Evolutionary conservation across 2,113 vertebrate species (phyloP), one percentile per base, ranked within the genome.

Genomic region (Gallinago paraguaiae): DNA sequence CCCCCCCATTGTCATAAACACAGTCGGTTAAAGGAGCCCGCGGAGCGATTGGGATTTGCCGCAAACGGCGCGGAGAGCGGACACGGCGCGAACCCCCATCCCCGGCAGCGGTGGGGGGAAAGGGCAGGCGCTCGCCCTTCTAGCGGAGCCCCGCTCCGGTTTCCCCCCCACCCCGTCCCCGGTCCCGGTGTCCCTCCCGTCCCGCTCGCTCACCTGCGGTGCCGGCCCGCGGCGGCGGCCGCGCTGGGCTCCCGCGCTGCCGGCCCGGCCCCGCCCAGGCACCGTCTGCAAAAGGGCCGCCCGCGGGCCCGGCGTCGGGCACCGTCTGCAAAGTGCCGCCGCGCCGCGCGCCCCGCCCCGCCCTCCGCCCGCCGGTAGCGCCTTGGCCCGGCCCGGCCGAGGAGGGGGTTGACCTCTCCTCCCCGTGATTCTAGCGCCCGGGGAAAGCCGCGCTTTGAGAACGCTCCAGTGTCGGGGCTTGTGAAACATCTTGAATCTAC

Each of bases 1-100:
- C 3, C 4, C 35, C 46, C 46, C 27, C 1, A 0, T 31, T 33
- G 2, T 16, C 53, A 0, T 0, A 2, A 2, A 17, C 19, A 33
- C 78, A 2, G 60, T 1, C 13, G 0, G 39, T 7, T 5, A 2
- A 8, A 18, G 69, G 31, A 64, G 18, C 57, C 45, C 22, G 17
- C 8, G 60, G 41, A 14, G 8, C 0, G 2, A 17, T 5, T 3
- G 3, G 43, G 7, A 2, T 51, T 24, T 50, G 67, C 77, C 35
- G 76, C 79, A 60, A 37, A 18, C 45, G 33, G 17, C 27, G 3
- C 27, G 5, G 41, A 7, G 18, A 30, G 9, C 57, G 35, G 33
- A 27, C 35, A 11, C 35, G 13, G 37, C 4, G 60, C 60, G 35
- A 63, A 39, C 9, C n/a, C 25, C 60, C 35, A 10, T 10, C 25